Evolutionary conservation across 2,797 vertebrate species (phyloP).

Genomic region (Poeciliopsis gracilis): DNA sequence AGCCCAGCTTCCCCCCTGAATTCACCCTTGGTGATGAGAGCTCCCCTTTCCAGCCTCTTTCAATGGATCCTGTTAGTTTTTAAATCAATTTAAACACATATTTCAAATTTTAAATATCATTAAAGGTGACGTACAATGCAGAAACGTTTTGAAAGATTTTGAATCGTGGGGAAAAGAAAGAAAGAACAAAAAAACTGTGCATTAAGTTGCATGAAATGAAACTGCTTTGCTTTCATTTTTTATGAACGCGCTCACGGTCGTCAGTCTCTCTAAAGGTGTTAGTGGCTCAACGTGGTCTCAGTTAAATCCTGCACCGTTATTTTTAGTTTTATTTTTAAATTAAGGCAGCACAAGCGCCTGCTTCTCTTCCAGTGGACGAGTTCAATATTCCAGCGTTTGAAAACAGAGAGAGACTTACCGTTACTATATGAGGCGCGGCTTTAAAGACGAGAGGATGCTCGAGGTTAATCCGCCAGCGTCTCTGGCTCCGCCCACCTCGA

Average conservation of each 20-base stretch:
- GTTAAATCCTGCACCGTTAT: neutral
- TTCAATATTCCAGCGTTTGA: neutral
- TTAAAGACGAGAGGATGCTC: neutral
- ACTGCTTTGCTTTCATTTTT: neutral
- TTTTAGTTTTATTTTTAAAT: neutral
- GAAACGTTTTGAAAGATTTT: neutral
- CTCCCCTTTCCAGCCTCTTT: neutral
- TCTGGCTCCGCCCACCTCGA: constrained; percentile 23
- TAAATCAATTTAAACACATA: neutral
- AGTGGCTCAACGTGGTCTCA: neutral
- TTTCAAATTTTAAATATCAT: neutral
- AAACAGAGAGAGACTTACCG: neutral
- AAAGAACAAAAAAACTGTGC: neutral
- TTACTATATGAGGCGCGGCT: neutral
- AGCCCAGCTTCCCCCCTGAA: neutral
- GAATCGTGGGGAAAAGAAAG: neutral
- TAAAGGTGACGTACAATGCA: neutral
- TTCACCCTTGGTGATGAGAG: neutral
- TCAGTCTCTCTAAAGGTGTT: neutral
- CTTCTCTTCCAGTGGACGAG: neutral
- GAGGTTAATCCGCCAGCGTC: constrained; percentile 4
- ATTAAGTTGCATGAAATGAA: neutral
- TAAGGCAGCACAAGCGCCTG: too few species aligned
- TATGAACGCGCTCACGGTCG: neutral
- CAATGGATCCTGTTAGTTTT: neutral